Conservation (phyloP, 2,888 invertebrate species). For the Nephrotoma guestfalica region DNA sequence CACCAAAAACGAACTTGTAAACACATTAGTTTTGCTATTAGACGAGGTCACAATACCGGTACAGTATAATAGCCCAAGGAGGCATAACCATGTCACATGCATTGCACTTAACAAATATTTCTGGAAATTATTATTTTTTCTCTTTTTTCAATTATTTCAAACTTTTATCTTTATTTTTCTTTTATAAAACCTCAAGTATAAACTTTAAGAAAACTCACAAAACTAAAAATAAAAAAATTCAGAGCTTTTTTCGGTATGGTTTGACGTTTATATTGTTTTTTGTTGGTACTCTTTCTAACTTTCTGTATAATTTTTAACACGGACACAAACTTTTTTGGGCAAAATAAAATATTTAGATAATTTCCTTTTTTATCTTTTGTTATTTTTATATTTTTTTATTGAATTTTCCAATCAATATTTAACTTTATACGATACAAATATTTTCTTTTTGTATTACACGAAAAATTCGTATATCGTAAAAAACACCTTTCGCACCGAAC, state of each 20-base stretch:
- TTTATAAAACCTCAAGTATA: background rate
- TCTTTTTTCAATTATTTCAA: background rate
- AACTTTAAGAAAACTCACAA: background rate
- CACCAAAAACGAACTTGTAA: slow-evolving; percentile 93
- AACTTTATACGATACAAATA: background rate
- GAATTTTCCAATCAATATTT: background rate
- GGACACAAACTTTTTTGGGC: background rate
- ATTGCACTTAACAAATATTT: slow-evolving; percentile 9
- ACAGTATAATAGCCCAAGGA: slow-evolving; percentile 12
- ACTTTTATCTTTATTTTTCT: background rate
- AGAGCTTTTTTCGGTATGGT: background rate
- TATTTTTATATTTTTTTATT: background rate
- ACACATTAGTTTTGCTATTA: slow-evolving; percentile 43
- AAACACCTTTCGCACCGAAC: background rate
- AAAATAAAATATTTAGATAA: background rate
- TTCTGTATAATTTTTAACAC: background rate
- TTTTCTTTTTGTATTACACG: background rate
- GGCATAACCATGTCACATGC: slow-evolving; percentile 13
- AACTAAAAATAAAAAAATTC: background rate
- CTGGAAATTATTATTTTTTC: background rate
- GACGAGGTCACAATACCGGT: slow-evolving; percentile 9
- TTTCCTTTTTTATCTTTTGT: background rate
- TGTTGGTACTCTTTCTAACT: background rate
- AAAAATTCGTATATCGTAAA: background rate
- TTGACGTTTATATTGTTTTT: background rate